Evolutionary conservation across 2,888 invertebrate species (phyloP).

Genomic region (Mesorhabditis sp.): DNA sequence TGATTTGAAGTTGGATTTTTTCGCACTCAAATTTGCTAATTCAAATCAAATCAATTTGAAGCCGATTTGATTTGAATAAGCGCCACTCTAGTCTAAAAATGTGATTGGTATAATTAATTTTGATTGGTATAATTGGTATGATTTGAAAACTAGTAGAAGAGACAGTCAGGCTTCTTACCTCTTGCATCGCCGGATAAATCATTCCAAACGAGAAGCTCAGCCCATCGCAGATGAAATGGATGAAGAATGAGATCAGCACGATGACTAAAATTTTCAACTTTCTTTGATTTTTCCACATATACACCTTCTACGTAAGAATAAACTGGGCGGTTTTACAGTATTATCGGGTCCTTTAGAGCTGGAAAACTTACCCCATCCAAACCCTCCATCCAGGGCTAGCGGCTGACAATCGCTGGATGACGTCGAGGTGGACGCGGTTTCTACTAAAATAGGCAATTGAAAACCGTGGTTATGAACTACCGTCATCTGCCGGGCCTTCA

Average conservation of each 20-base stretch:
- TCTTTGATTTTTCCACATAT: no score
- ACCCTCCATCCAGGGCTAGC: neutral
- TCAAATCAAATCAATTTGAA: no score
- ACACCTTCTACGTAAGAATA: neutral
- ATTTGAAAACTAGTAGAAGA: slow-evolving; percentile 76
- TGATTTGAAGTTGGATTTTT: no score
- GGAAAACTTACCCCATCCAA: neutral
- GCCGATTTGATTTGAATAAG: no score
- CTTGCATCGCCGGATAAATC: slow-evolving; percentile 77
- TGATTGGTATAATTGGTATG: no score
- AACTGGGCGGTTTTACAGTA: neutral
- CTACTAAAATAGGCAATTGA: no score
- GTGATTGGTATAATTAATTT: no score
- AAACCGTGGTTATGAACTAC: no score
- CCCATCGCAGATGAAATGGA: slow-evolving; percentile 85
- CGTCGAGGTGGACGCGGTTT: neutral
- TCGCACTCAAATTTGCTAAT: no score
- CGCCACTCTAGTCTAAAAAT: slow-evolving; percentile 67
- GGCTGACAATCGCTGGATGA: neutral
- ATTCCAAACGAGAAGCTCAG: slow-evolving; percentile 88
- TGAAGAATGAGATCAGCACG: slow-evolving; percentile 81
- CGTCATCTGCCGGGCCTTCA: no score
- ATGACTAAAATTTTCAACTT: slow-evolving; percentile 65
- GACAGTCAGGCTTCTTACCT: slow-evolving; percentile 58
- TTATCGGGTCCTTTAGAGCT: neutral